Evolutionary conservation across 1,140 invertebrate genomes (phyloP).

Genomic region (Telenomus remus): DNA sequence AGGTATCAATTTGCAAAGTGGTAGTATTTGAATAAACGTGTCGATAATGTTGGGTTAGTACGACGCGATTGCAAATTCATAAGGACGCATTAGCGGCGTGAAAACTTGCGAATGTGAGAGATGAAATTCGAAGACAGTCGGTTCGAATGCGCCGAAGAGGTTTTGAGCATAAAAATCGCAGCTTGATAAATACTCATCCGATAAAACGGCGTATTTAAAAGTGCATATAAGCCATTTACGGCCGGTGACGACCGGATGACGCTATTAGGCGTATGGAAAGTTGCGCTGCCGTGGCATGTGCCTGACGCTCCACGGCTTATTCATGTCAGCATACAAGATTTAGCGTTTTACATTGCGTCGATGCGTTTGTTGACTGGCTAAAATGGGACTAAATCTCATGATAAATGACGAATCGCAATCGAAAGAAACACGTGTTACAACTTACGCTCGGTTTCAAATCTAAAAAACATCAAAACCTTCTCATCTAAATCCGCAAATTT

Average conservation of each 20-base stretch:
- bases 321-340: not conserved
- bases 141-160: constrained; percentile 21
- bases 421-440: no score
- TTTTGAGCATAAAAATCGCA: constrained; percentile 30
- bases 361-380: not conserved
- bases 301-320: not conserved
- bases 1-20: constrained; percentile 22
- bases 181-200: constrained; percentile 45
- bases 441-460: no score
- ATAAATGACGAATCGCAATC: no score
- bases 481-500: no score
- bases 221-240: constrained; percentile 1
- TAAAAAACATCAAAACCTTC: no score
- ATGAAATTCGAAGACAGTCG: constrained; percentile 34
- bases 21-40: constrained; percentile 13
- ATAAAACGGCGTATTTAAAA: constrained; percentile 32
- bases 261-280: constrained; percentile 1
- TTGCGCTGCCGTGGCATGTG: not conserved
- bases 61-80: constrained; percentile 25
- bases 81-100: constrained; percentile 11
- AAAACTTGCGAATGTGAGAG: constrained; percentile 1
- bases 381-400: not conserved
- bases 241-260: not conserved
- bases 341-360: not conserved
- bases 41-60: constrained; percentile 31